Evolutionary conservation across 2,113 vertebrate genomes (phyloP), one percentile per base, ranked within the genome.

Genomic region (Megaceryle torquata): DNA sequence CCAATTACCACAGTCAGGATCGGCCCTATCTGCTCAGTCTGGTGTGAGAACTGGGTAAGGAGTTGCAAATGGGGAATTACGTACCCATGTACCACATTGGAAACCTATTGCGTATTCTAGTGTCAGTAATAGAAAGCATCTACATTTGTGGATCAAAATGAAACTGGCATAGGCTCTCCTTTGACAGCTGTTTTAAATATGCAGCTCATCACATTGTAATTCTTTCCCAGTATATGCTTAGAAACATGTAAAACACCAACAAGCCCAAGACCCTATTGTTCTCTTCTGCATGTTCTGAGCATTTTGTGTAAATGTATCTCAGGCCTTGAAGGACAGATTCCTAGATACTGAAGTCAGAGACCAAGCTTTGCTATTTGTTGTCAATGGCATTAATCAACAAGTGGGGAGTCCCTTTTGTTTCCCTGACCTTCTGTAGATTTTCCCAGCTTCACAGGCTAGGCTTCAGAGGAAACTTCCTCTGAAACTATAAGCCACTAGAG

Each of bases 391-490:
- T 95, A 92, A 94, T 91, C 94, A 93, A 91, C 75, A 94, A 91
- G 71, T 94, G 59, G 65, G 63, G 76, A 91, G 89, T 75, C 39
- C 82, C 51, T 84, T 95, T 67, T 57, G 44, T 93, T 91, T 86
- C 63, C 70, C 69, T 35, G 37, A 59, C 84, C 86, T 87, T 48
- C 82, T 75, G 63, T 61, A 37, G 68, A 29, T 80, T 72, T 89
- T 91, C 63, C 54, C 56, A 75, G 86, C 90, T 89, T 72, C 76
- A 82, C 37, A 19, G 48, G 35, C 87, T 82, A 54, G 26, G 81
- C 84, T 96, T 96, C 92, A 91, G 88, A 92, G 97, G 96, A 97
- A 97, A 96, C 65, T 91, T 98, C 97, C 96, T 96, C 93, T 92
- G 83, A 97, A 95, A 91, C 95, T 93, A 51, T 94, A 94, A 96